Evolutionary conservation across 2,113 vertebrate species (phyloP).

Genomic region (Chunga burmeisteri): DNA sequence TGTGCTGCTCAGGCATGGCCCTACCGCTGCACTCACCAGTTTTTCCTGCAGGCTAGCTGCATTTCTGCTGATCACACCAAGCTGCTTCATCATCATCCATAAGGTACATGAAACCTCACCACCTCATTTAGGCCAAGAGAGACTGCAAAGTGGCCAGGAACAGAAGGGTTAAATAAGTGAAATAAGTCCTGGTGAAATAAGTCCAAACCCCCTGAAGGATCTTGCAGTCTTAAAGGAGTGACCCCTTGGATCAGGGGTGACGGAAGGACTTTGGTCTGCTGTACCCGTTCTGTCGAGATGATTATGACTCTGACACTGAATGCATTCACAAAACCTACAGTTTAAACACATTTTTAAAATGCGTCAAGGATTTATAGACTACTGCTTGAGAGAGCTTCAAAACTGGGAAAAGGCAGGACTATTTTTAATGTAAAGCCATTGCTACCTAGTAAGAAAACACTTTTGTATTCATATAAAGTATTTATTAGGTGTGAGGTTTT

Average conservation of each 20-base stretch:
- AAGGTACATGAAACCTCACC: background rate
- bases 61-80: background rate
- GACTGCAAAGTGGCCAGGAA: background rate
- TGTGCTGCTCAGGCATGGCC: rapidly evolving
- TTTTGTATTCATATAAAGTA: constrained; percentile 76
- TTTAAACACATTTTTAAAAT: constrained; percentile 25
- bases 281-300: background rate
- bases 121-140: background rate
- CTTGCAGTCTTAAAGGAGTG: background rate
- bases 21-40: background rate
- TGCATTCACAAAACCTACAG: background rate
- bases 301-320: background rate
- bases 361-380: constrained; percentile 27
- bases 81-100: background rate
- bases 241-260: background rate
- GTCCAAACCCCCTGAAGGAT: background rate
- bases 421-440: constrained; percentile 63
- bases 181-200: background rate
- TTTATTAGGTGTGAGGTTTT: constrained; percentile 79
- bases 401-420: constrained; percentile 8
- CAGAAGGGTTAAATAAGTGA: background rate
- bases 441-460: constrained; percentile 66
- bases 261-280: background rate
- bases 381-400: background rate
- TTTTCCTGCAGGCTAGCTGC: background rate